These are phyloP conservation scores for Hoplodrina blanda DNA, from an alignment of 2,888 invertebrate genomes.

Conservation along the genomic window DNA sequence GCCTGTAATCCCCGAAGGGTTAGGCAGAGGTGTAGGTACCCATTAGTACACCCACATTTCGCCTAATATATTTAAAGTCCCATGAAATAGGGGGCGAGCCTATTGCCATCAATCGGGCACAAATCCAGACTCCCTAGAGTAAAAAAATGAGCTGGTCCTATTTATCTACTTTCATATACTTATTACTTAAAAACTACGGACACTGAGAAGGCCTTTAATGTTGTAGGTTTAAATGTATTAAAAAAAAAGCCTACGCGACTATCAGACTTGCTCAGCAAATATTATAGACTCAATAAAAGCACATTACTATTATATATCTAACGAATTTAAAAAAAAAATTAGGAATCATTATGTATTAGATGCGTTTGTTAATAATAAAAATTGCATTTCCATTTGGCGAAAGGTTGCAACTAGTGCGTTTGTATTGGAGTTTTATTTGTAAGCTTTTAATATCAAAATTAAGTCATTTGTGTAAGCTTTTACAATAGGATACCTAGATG, in stretches of 20 bases:
- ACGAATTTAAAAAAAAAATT: conserved; percentile 77
- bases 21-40: too few relatives aligned
- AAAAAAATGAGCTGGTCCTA: conserved; percentile 41
- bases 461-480: neutral
- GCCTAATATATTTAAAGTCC: too few relatives aligned
- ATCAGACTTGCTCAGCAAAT: conserved; percentile 72
- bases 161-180: conserved; percentile 47
- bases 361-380: conserved; percentile 64
- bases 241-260: conserved; percentile 62
- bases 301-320: conserved; percentile 71
- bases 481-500: too few relatives aligned
- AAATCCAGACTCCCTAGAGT: neutral
- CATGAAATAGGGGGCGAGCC: too few relatives aligned
- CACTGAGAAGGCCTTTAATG: conserved; percentile 65
- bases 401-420: conserved; percentile 73
- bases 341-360: conserved; percentile 72
- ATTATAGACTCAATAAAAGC: conserved; percentile 66
- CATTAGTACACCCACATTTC: too few relatives aligned
- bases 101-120: too few relatives aligned
- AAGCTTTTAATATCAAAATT: conserved; percentile 15
- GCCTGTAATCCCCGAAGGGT: too few relatives aligned
- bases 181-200: conserved; percentile 29
- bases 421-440: conserved; percentile 67
- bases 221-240: conserved; percentile 60
- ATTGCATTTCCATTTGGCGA: conserved; percentile 63